These are phyloP conservation scores for Aspidapion aeneum DNA, from an alignment of 2,888 invertebrate species.

Conservation along the genomic window DNA sequence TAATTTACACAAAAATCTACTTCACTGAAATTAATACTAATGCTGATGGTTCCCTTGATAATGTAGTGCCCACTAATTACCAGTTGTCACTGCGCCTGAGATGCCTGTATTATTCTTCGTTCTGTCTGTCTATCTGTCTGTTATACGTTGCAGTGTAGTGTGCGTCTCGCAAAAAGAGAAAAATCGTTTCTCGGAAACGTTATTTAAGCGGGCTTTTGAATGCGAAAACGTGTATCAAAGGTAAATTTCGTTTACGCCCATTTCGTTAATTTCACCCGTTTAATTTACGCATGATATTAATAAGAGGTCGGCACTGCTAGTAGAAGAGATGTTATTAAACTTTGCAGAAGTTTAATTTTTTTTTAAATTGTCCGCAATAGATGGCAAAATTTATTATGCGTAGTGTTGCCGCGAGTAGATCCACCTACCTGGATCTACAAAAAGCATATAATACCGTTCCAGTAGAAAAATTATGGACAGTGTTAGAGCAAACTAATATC, in stretches of 20 bases:
- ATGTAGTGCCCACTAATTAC: constrained; percentile 10
- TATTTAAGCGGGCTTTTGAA: background rate
- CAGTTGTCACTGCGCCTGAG: constrained; percentile 15
- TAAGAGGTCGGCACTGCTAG: constrained; percentile 1
- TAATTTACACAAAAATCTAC: no score
- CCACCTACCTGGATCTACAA: no score
- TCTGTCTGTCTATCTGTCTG: constrained; percentile 11
- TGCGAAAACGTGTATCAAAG: constrained; percentile 7
- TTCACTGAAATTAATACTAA: no score
- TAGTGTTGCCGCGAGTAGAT: no score
- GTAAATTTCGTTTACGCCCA: constrained; percentile 8
- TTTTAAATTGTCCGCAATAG: background rate
- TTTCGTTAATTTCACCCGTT: constrained; percentile 5
- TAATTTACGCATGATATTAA: constrained; percentile 4
- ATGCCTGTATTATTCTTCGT: constrained; percentile 10
- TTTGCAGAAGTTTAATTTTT: background rate
- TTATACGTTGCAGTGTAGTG: background rate
- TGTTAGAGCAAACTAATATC: no score
- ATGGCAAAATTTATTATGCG: background rate
- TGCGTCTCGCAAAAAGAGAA: no score
- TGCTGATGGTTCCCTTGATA: background rate
- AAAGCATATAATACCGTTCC: no score
- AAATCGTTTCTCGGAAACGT: constrained; percentile 8
- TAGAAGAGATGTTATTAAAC: background rate
- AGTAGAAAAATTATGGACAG: no score